Evolutionary conservation across 92 coral and sea anemone genomes (phyloP), one percentile per base, ranked within the genome.

Genomic region (Parazoanthus swiftii): DNA sequence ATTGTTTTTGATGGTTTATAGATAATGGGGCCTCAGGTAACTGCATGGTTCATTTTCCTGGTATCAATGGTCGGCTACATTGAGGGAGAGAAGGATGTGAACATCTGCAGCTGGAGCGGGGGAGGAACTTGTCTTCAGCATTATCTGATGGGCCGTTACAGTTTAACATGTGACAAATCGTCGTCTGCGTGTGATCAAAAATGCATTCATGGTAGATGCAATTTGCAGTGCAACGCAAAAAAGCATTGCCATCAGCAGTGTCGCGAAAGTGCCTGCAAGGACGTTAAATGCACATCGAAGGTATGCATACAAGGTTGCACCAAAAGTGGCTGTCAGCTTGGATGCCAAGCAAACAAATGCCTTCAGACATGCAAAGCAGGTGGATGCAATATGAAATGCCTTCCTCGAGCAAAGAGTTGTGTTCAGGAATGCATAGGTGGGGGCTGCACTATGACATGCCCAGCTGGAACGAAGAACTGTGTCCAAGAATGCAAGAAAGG

Each of bases 161-260:
- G 58, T n/a, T 84, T 71, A 35, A 46, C 77, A 46, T 84, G 87
- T 23, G 65, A 43, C 43, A 84, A 33, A 75, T 14, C 65, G 5
- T 15, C 33, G 0, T 23, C n/a, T 26, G 56, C 43, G 66, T 84
- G 87, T 70, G 87, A 84, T 25, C 95, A 92, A 89, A 86, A 91
- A 21, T 92, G 95, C 54, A 81, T 85, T 68, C 93, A 86, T 7
- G 93, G 95, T 10, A 89, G 91, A 65, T 92, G 95, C 82, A 82
- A 82, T 37, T 77, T 92, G 91, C 90, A 88, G 44, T 92, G 94
- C 86, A 90, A 83, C 25, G 85, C 85, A 43, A 71, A 33, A 84
- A 72, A 13, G 43, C 79, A 88, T 78, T 89, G 91, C 48, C 67
- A 35, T 15, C 89, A 85, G 65, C 21, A 23, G 5, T 89, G 91